Percentiles rank a stretch among this genome's conserved stretches.
These are phyloP conservation scores for Magallana ariakensis DNA, from an alignment of 1,140 invertebrate species.

Conservation along the genomic window DNA sequence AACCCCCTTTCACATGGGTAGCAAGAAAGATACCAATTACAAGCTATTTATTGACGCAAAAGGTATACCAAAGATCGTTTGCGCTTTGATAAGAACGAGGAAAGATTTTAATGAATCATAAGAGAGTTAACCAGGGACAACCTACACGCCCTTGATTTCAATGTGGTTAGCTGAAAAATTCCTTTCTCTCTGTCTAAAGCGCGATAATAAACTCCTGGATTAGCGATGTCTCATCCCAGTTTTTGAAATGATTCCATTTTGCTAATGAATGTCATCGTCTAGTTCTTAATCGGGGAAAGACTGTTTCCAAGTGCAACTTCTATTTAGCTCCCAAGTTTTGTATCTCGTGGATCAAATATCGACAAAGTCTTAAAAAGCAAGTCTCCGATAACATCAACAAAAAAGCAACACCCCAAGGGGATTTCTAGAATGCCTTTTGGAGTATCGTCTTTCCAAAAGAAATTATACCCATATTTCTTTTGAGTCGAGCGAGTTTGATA, in stretches of 20 bases:
- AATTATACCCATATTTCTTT: slow-evolving; percentile 35
- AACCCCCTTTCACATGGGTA: not conserved
- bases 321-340: not conserved
- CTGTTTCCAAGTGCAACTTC: slow-evolving; percentile 6
- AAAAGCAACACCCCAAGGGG: slow-evolving; percentile 8
- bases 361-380: not conserved
- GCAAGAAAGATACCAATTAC: slow-evolving; percentile 28
- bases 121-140: slow-evolving; percentile 16
- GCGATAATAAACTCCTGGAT: slow-evolving; percentile 14
- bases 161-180: slow-evolving; percentile 27
- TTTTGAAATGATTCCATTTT: slow-evolving; percentile 29
- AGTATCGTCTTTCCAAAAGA: slow-evolving; percentile 23
- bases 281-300: not conserved
- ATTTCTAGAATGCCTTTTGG: slow-evolving; percentile 10
- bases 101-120: not conserved
- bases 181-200: slow-evolving; percentile 29
- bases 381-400: slow-evolving; percentile 14
- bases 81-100: slow-evolving; percentile 27
- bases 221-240: slow-evolving; percentile 3
- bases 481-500: not conserved
- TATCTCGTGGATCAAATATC: slow-evolving; percentile 11
- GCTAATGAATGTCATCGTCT: slow-evolving; percentile 7
- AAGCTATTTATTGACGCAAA: slow-evolving; percentile 33
- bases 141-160: slow-evolving; percentile 30
- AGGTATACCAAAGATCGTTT: slow-evolving; percentile 34